These are phyloP conservation scores for Habropoda laboriosa DNA, from an alignment of 1,140 invertebrate genomes.

Conservation along the genomic window DNA sequence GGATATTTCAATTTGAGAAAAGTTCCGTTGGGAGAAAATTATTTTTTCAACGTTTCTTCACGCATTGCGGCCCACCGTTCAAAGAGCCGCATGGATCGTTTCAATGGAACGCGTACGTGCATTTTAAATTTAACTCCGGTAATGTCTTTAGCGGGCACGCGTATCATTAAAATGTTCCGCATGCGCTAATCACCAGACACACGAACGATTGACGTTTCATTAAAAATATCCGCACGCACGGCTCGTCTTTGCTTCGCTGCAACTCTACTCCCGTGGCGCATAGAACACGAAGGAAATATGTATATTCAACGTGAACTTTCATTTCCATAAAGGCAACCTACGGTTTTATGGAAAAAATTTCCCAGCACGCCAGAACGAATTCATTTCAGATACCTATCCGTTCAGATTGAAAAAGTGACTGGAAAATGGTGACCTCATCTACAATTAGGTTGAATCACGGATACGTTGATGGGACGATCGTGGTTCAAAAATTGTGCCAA, in stretches of 20 bases:
- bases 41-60: neutral
- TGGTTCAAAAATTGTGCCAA: no score
- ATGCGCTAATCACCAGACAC: slow-evolving; percentile 51
- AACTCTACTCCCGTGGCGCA: slow-evolving; percentile 30
- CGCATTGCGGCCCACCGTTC: neutral
- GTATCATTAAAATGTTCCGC: slow-evolving; percentile 52
- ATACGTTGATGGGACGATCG: no score
- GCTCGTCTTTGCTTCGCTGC: slow-evolving; percentile 14
- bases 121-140: slow-evolving; percentile 43
- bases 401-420: no score
- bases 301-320: slow-evolving; percentile 16
- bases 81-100: slow-evolving; percentile 15
- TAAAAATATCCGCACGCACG: slow-evolving; percentile 37
- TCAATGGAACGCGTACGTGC: slow-evolving; percentile 31
- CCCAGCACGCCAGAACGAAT: neutral
- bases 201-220: slow-evolving; percentile 34
- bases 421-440: no score
- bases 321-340: neutral
- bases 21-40: neutral
- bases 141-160: slow-evolving; percentile 37
- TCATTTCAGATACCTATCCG: neutral
- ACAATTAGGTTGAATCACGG: no score
- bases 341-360: neutral
- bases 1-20: neutral
- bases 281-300: slow-evolving; percentile 16